These are phyloP conservation scores for Cordylochernes scorpioides DNA, from an alignment of 2,888 invertebrate species.

Conservation along the genomic window DNA sequence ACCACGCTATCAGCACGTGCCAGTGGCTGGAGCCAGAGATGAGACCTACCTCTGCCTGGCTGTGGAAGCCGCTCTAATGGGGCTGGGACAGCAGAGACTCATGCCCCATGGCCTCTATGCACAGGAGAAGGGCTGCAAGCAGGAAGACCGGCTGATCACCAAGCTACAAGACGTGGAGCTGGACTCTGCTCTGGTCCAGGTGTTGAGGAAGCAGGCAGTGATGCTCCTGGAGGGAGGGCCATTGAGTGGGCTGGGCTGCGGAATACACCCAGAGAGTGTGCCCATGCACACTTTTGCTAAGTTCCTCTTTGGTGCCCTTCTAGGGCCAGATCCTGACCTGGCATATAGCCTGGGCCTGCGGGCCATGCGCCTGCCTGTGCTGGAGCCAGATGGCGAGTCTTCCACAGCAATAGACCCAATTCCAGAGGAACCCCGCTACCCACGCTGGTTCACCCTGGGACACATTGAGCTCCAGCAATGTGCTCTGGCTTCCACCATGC, in stretches of 20 bases:
- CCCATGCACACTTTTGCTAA: constrained; percentile 60
- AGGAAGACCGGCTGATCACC: constrained; percentile 47
- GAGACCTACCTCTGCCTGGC: constrained; percentile 41
- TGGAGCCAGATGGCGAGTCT: constrained; percentile 40
- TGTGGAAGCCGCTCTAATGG: constrained; percentile 46
- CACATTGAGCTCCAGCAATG: constrained; percentile 56
- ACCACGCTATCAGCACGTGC: constrained; percentile 42
- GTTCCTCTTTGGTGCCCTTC: constrained; percentile 45
- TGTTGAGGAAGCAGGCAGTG: constrained; percentile 37
- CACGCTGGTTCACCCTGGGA: constrained; percentile 49
- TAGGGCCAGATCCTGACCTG: constrained; percentile 44
- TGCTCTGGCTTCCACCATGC: constrained; percentile 43
- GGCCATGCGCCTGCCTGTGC: constrained; percentile 46
- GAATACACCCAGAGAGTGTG: constrained; percentile 49
- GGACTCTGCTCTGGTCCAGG: constrained; percentile 39
- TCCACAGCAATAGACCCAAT: constrained; percentile 28
- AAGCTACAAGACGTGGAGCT: constrained; percentile 47
- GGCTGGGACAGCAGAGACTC: constrained; percentile 47
- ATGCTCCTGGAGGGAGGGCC: constrained; percentile 48
- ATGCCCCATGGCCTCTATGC: constrained; percentile 51
- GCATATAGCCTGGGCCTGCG: constrained; percentile 49
- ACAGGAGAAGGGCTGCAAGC: constrained; percentile 40
- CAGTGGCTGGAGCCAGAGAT: constrained; percentile 40
- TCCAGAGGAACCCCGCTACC: constrained; percentile 30
- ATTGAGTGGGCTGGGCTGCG: constrained; percentile 41